Evolutionary conservation across 1,140 invertebrate genomes (phyloP).

Genomic region (Geopemphigus sp.): DNA sequence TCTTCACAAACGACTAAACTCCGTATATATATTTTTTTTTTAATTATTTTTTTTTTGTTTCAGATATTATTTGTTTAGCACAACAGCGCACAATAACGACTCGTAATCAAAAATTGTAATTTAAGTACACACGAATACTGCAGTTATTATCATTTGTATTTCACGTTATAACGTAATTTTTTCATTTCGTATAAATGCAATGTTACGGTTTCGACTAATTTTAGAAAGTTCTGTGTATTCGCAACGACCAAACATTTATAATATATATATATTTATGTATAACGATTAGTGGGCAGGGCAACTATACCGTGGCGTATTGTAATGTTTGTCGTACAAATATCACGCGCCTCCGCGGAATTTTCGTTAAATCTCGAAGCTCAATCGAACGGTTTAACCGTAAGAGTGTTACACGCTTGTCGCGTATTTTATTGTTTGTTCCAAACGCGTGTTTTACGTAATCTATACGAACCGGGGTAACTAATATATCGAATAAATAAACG

Average conservation of each 20-base stretch:
- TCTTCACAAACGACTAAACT: too few relatives aligned
- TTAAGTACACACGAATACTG: conserved; percentile 14
- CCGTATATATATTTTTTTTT: neutral
- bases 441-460: neutral
- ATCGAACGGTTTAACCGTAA: neutral
- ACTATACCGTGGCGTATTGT: neutral
- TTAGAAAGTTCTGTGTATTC: conserved; percentile 5
- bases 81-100: neutral
- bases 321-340: neutral
- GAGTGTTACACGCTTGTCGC: neutral
- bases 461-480: neutral
- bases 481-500: neutral
- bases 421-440: neutral
- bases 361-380: conserved; percentile 22
- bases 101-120: conserved; percentile 24
- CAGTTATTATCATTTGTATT: neutral
- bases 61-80: conserved; percentile 41
- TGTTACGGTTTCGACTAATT: neutral
- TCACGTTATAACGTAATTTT: neutral
- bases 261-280: neutral
- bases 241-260: conserved; percentile 24
- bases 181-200: neutral
- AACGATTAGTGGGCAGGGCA: conserved; percentile 6
- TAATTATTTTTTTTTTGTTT: neutral
- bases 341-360: neutral